Conservation (phyloP, 2,888 invertebrate species). For the Epiperipatus broadwayi region DNA sequence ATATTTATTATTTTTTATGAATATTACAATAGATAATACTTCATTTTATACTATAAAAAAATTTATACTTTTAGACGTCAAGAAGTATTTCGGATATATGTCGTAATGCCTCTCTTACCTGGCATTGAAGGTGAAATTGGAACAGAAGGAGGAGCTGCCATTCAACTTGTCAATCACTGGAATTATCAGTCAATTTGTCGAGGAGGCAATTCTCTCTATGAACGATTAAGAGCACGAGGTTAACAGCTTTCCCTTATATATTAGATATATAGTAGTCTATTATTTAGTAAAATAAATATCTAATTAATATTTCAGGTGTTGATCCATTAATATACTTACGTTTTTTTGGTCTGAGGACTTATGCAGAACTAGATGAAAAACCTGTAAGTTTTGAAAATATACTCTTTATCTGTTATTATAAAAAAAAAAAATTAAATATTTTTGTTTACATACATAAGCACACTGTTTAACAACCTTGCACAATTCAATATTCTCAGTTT, state of each 20-base stretch:
- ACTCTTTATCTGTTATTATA: conserved; percentile 4
- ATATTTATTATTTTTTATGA: conserved; percentile 1
- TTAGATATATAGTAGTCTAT: background rate
- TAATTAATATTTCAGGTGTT: conserved; percentile 20
- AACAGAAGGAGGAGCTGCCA: conserved; percentile 60
- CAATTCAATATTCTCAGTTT: too few species aligned
- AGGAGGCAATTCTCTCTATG: conserved; percentile 26
- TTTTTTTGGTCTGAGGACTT: conserved; percentile 31
- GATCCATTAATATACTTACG: conserved; percentile 32
- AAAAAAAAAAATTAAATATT: too few species aligned
- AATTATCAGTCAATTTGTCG: conserved; percentile 84
- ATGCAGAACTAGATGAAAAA: conserved; percentile 27
- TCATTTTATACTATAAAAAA: too few species aligned
- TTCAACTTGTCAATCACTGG: conserved; percentile 90
- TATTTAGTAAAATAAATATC: background rate
- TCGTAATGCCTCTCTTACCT: conserved; percentile 77
- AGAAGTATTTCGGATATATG: conserved; percentile 65
- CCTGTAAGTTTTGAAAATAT: conserved; percentile 19
- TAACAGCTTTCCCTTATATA: background rate
- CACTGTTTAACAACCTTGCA: too few species aligned
- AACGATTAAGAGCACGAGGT: conserved; percentile 21
- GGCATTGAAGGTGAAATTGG: conserved; percentile 94
- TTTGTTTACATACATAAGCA: too few species aligned
- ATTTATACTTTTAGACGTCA: too few species aligned
- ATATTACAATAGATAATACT: background rate